Conservation (phyloP, 2,888 invertebrate species). For the Nyleta sp. region DNA sequence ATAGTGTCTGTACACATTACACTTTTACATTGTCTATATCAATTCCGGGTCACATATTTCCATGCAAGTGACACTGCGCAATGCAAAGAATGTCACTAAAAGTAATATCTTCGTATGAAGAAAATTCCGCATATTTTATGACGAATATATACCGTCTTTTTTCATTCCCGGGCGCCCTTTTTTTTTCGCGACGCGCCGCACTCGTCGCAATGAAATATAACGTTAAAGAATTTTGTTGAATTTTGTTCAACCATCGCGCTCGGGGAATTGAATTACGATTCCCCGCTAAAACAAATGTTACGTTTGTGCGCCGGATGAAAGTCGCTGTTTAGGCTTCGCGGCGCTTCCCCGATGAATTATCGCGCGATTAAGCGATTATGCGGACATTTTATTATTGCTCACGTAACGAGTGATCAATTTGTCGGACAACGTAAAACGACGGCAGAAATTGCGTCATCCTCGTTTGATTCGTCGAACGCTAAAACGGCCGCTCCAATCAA, state of each 20-base stretch:
- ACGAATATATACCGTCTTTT: constrained; percentile 45
- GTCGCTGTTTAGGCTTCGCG: constrained; percentile 25
- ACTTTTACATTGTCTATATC: constrained; percentile 59
- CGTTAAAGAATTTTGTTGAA: constrained; percentile 40
- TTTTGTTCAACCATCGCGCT: constrained; percentile 1
- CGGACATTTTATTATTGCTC: constrained; percentile 5
- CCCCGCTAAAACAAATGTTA: constrained; percentile 24
- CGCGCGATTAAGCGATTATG: constrained; percentile 14
- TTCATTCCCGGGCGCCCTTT: constrained; percentile 22
- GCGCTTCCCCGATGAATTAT: constrained; percentile 12
- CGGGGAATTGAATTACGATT: constrained; percentile 44
- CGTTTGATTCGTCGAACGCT: too few relatives aligned
- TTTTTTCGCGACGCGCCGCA: constrained; percentile 21
- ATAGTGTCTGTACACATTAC: constrained; percentile 56
- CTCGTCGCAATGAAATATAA: constrained; percentile 30
- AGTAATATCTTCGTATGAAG: constrained; percentile 56
- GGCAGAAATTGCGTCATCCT: too few relatives aligned
- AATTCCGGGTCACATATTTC: constrained; percentile 61
- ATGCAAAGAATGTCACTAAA: constrained; percentile 56
- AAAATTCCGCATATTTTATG: constrained; percentile 54
- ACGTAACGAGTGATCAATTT: too few relatives aligned
- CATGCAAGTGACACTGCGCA: constrained; percentile 55
- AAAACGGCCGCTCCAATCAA: too few relatives aligned
- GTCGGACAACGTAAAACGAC: too few relatives aligned
- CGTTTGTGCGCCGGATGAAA: constrained; percentile 19